Percentiles rank a stretch among this genome's conserved stretches.
Conservation (phyloP, 2,797 vertebrate species). For the Vultur gryphus region DNA sequence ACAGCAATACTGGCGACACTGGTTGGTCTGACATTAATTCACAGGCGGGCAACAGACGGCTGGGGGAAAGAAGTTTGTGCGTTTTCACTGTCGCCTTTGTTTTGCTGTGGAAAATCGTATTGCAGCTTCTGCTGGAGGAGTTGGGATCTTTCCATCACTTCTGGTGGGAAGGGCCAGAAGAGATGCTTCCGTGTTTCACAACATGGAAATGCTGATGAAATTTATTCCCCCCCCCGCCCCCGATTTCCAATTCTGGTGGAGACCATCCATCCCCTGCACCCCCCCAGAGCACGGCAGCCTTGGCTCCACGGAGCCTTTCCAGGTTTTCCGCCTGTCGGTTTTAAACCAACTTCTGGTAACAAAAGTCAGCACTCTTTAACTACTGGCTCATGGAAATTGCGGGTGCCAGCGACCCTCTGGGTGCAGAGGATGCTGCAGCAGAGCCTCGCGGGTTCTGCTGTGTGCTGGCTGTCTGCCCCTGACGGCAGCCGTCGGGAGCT, state of each 20-base stretch:
- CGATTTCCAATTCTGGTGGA: neutral
- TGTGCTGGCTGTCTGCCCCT: neutral
- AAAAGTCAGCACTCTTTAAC: fast-evolving
- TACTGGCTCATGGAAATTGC: neutral
- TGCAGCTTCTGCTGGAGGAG: neutral
- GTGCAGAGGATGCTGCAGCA: neutral
- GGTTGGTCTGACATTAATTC: neutral
- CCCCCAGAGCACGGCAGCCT: neutral
- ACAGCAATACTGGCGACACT: too few species aligned
- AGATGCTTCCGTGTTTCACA: neutral
- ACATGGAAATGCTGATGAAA: neutral
- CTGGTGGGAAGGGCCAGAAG: neutral
- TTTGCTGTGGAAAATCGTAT: neutral
- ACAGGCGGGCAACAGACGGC: too few species aligned
- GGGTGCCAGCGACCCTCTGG: fast-evolving
- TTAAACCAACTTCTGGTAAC: neutral
- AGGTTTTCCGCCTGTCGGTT: neutral
- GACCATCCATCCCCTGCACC: neutral
- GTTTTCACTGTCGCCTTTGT: neutral
- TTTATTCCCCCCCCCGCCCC: neutral
- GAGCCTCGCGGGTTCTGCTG: neutral
- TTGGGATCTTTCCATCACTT: neutral
- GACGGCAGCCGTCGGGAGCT: neutral
- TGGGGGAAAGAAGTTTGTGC: neutral
- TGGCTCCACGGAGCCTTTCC: neutral